phyloP scores from a whole-genome alignment of 2,888 invertebrate genomes.

The Noctua fimbriata region DNA sequence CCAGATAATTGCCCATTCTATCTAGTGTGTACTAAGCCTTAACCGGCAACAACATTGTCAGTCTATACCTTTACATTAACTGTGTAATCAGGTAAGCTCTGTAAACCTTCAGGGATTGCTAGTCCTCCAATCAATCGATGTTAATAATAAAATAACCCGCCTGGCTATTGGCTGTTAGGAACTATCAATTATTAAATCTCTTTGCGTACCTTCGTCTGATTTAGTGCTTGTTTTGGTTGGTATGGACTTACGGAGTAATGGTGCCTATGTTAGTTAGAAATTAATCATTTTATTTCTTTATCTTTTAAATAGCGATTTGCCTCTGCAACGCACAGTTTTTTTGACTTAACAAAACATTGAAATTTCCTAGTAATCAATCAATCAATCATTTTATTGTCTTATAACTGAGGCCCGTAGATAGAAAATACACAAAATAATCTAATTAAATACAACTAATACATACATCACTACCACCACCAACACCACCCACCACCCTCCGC shows the following conservation, averaged over 20 bases:
- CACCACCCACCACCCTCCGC: too few species aligned
- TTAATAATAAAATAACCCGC: conserved; percentile 62
- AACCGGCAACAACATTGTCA: conserved; percentile 19
- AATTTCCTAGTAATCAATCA: not conserved
- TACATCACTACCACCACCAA: too few species aligned
- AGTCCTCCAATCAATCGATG: conserved; percentile 59
- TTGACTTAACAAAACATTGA: not conserved
- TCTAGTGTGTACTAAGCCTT: conserved; percentile 22
- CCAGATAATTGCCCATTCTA: not conserved
- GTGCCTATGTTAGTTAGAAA: too few species aligned
- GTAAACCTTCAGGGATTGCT: conserved; percentile 40
- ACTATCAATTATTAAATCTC: conserved; percentile 43
- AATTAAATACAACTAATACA: too few species aligned
- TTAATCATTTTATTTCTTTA: not conserved
- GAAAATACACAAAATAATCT: too few species aligned
- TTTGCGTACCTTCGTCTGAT: not conserved
- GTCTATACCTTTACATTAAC: conserved; percentile 51
- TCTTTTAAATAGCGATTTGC: not conserved
- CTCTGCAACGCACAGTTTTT: not conserved
- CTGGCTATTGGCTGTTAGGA: conserved; percentile 40
- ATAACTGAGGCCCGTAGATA: too few species aligned
- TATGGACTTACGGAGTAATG: not conserved
- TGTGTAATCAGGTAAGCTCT: conserved; percentile 50
- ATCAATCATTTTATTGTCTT: too few species aligned
- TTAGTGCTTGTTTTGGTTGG: not conserved